Percentiles rank a stretch among this genome's conserved stretches.
phyloP scores from a whole-genome alignment of 2,888 invertebrate genomes.

The Anorthoa munda region DNA sequence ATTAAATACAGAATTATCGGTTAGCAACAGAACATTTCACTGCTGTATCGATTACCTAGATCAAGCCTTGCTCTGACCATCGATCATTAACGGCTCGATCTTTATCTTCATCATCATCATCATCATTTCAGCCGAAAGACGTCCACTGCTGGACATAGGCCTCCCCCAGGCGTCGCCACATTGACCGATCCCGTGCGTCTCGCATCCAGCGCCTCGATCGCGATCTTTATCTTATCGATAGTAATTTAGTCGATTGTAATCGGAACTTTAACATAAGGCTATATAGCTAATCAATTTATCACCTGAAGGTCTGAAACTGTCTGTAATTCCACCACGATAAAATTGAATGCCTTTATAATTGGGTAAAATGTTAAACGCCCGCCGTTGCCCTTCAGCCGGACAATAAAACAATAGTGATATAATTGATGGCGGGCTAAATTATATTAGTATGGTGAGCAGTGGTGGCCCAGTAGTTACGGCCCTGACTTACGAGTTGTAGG shows the following conservation, averaged over 20 bases:
- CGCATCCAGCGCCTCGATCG: constrained; percentile 6
- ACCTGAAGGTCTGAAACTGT: constrained; percentile 35
- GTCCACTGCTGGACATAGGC: no score
- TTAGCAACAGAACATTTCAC: constrained; percentile 31
- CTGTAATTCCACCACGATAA: constrained; percentile 21
- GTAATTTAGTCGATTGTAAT: constrained; percentile 36
- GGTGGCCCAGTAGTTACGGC: no score
- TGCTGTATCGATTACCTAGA: constrained; percentile 41
- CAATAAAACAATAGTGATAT: constrained; percentile 28
- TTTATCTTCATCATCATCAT: no score
- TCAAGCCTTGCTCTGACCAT: constrained; percentile 30
- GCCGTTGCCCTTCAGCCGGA: constrained; percentile 1
- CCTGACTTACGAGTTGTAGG: no score
- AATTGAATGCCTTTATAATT: constrained; percentile 1
- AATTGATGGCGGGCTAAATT: not conserved
- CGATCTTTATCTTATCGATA: constrained; percentile 19
- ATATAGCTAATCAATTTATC: constrained; percentile 9
- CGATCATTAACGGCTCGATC: constrained; percentile 16
- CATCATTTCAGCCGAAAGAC: no score
- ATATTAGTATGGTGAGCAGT: no score
- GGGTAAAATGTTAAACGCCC: constrained; percentile 9
- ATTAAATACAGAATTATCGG: not conserved
- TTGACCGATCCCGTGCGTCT: no score
- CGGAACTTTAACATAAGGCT: constrained; percentile 2
- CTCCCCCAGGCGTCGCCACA: no score